These are phyloP conservation scores for Halictus quadricinctus DNA, from an alignment of 2,888 invertebrate species.

Conservation along the genomic window DNA sequence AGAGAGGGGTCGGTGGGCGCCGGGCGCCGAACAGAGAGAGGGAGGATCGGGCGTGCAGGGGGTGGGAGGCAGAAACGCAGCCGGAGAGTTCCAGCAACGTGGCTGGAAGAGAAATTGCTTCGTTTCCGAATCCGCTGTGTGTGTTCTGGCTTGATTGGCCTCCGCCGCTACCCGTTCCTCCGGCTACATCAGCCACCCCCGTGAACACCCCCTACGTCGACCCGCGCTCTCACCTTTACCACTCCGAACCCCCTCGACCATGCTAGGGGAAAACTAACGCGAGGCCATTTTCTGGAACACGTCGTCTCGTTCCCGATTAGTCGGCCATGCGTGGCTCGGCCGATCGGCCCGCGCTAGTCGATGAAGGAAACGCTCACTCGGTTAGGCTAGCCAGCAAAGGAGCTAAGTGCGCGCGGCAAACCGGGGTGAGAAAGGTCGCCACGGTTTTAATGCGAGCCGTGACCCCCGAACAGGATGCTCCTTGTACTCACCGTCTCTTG, in stretches of 20 bases:
- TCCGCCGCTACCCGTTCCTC: slow-evolving; percentile 53
- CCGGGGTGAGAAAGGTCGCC: not conserved
- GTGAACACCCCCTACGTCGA: slow-evolving; percentile 27
- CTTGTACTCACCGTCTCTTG: not conserved
- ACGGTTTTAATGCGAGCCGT: not conserved
- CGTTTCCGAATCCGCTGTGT: slow-evolving; percentile 76
- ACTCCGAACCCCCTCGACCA: slow-evolving; percentile 38
- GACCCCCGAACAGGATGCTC: not conserved
- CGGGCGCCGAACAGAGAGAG: slow-evolving; percentile 26
- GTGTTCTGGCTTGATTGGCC: slow-evolving; percentile 75
- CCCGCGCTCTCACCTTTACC: slow-evolving; percentile 48
- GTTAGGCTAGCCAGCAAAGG: not conserved
- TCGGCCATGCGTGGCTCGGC: slow-evolving; percentile 44
- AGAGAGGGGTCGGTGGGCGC: slow-evolving; percentile 19
- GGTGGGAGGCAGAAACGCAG: slow-evolving; percentile 39
- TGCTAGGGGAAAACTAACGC: slow-evolving; percentile 49
- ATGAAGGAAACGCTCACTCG: not conserved
- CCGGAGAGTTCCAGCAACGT: slow-evolving; percentile 69
- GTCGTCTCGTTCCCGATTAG: slow-evolving; percentile 66
- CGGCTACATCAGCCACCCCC: slow-evolving; percentile 55
- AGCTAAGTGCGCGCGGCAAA: slow-evolving; percentile 6
- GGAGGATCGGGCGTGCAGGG: not conserved
- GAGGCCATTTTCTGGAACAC: slow-evolving; percentile 58
- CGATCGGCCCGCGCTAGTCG: slow-evolving; percentile 46
- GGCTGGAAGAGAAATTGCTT: slow-evolving; percentile 77